Conservation (phyloP, 2,888 invertebrate genomes). For the Aporophyla nigra region DNA sequence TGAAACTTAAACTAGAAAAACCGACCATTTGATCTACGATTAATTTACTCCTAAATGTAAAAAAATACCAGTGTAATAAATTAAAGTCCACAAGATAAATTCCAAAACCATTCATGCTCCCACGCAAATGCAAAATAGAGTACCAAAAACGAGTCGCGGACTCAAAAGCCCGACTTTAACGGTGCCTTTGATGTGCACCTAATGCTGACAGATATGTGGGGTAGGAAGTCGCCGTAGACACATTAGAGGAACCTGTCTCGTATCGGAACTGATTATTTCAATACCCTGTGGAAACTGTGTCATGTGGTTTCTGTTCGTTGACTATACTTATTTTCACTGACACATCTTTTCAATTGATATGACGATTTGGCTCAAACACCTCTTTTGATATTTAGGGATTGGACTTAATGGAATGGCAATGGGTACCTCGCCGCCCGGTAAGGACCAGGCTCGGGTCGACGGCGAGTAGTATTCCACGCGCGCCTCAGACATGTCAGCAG, state of each 20-base stretch:
- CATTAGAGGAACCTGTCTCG: conserved; percentile 61
- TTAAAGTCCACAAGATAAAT: conserved; percentile 1
- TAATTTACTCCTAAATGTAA: not conserved
- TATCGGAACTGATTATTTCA: conserved; percentile 64
- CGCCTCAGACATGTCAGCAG: too few relatives aligned
- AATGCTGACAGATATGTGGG: conserved; percentile 74
- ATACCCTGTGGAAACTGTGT: conserved; percentile 55
- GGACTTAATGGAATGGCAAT: too few relatives aligned
- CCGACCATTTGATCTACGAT: not conserved
- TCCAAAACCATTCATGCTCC: conserved; percentile 19
- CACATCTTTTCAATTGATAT: not conserved
- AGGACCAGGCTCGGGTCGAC: too few relatives aligned
- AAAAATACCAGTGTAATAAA: conserved; percentile 6
- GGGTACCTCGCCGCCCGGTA: too few relatives aligned
- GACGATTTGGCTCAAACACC: not conserved
- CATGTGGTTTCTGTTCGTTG: conserved; percentile 31
- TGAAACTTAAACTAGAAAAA: not conserved
- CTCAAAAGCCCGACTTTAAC: conserved; percentile 72
- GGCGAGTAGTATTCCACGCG: too few relatives aligned
- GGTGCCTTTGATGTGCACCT: conserved; percentile 77
- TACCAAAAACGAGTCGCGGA: conserved; percentile 49
- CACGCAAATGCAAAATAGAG: conserved; percentile 37
- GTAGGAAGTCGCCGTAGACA: conserved; percentile 71
- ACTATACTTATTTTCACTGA: conserved; percentile 18
- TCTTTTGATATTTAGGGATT: not conserved